Evolutionary conservation across 1,140 invertebrate genomes (phyloP).

Genomic region (Microvelia longipes): DNA sequence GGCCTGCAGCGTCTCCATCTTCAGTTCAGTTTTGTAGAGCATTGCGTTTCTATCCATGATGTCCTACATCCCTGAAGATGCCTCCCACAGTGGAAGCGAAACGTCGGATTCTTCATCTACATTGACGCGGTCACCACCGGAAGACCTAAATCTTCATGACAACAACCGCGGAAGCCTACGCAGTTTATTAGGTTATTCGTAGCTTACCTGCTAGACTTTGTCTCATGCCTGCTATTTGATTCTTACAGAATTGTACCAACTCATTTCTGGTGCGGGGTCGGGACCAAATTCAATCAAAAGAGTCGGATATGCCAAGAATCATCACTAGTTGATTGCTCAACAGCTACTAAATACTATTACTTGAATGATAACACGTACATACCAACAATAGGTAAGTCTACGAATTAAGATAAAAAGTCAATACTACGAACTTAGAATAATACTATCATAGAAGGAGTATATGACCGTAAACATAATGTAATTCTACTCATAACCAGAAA

Average conservation of each 20-base stretch:
- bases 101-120: not conserved
- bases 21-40: too few relatives aligned
- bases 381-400: conserved; percentile 9
- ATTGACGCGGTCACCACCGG: not conserved
- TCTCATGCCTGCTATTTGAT: not conserved
- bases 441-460: too few relatives aligned
- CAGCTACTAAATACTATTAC: conserved; percentile 23
- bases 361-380: conserved; percentile 23
- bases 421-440: too few relatives aligned
- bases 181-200: not conserved
- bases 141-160: not conserved
- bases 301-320: conserved; percentile 26
- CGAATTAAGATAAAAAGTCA: not conserved
- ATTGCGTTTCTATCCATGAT: too few relatives aligned
- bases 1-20: too few relatives aligned
- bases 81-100: too few relatives aligned
- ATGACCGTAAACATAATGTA: too few relatives aligned
- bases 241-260: conserved; percentile 24
- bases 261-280: conserved; percentile 29
- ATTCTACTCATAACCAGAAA: not conserved
- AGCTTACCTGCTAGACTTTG: not conserved
- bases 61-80: too few relatives aligned
- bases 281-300: conserved; percentile 30
- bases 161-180: not conserved
- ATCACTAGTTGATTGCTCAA: conserved; percentile 25